These are phyloP conservation scores for Polia nebulosa DNA, from an alignment of 2,888 invertebrate species.

Conservation along the genomic window DNA sequence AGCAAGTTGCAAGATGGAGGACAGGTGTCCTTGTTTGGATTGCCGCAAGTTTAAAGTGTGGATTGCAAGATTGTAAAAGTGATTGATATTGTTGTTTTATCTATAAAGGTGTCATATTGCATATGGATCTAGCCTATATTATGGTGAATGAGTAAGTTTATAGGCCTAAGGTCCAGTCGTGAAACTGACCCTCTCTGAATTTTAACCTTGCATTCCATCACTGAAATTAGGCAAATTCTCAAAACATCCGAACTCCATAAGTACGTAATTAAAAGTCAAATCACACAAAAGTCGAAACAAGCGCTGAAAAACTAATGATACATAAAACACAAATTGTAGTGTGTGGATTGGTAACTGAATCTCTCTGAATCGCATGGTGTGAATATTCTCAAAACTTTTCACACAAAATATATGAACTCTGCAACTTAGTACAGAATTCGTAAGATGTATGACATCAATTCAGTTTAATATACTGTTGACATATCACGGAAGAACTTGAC, in stretches of 20 bases:
- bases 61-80: slow-evolving; percentile 45
- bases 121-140: not conserved
- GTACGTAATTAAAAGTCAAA: not conserved
- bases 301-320: not conserved
- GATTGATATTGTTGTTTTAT: slow-evolving; percentile 7
- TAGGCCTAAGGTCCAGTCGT: not conserved
- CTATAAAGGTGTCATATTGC: slow-evolving; percentile 32
- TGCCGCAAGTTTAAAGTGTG: slow-evolving; percentile 27
- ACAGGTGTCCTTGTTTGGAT: slow-evolving; percentile 45
- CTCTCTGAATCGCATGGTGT: not conserved
- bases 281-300: not conserved
- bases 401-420: not conserved
- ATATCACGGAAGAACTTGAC: slow-evolving; percentile 44
- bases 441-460: slow-evolving; percentile 11
- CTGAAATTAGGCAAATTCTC: too few species aligned
- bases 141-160: not conserved
- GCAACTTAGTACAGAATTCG: not conserved
- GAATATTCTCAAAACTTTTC: not conserved
- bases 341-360: not conserved
- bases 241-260: too few species aligned
- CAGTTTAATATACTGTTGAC: slow-evolving; percentile 29
- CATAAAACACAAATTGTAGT: too few species aligned
- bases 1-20: slow-evolving; percentile 31
- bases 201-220: too few species aligned
- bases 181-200: too few species aligned